Evolutionary conservation across 2,888 invertebrate species (phyloP), one percentile per base, ranked within the genome.

Genomic region (Brachyptera putata): DNA sequence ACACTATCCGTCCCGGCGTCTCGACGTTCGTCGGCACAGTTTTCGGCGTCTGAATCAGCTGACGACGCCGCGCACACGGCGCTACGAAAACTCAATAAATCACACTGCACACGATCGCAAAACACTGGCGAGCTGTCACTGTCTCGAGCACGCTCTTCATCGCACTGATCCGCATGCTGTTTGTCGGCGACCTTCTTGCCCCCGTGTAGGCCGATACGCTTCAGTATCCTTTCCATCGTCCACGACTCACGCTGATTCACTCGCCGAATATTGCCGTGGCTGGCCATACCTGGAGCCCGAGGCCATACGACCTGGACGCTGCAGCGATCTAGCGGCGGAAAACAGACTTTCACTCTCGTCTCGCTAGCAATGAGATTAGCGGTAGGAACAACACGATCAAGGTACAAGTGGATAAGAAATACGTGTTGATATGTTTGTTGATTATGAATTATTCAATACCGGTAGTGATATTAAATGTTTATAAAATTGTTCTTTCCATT

Each of bases 231-330:
- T 24, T 76, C 77, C 56, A 74, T 72, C 26, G 74, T 67, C 66
- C 75, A 67, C 66, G 75, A 74, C 72, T 74, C n/a, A n/a, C n/a
- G n/a, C n/a, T n/a, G n/a, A n/a, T n/a, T n/a, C n/a, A n/a, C n/a
- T n/a, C n/a, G n/a, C n/a, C n/a, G n/a, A n/a, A n/a, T n/a, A n/a
- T n/a, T n/a, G n/a, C n/a, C n/a, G n/a, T n/a, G n/a, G n/a, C 79
- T 79, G 76, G 78, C 77, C 76, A 79, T 79, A 74, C 78, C 78
- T 60, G 79, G 79, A 74, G 79, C 78, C 76, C 79, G 79, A 76
- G 79, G 79, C 75, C 79, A 79, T 72, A 79, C 79, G 67, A 79
- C 79, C 67, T n/a, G n/a, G 78, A 75, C 73, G 77, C 79, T 79
- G 79, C 77, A 16, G 41, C 11, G 11, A 21, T 2, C 41, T 4